phyloP scores from a whole-genome alignment of 2,888 invertebrate genomes.

The Halictus ligatus region DNA sequence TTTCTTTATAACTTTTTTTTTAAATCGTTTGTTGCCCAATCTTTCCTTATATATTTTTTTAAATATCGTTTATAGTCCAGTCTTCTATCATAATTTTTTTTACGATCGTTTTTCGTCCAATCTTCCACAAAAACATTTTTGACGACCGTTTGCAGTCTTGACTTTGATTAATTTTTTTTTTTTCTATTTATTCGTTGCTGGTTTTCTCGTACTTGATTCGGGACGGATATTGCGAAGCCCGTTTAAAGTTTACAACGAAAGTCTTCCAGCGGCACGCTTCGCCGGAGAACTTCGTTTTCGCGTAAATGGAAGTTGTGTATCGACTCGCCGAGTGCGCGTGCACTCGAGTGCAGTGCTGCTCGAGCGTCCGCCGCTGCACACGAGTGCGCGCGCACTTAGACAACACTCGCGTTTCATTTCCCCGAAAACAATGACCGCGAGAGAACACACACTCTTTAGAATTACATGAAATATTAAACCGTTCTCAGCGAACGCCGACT shows the following conservation, averaged over 20 bases:
- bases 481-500: neutral
- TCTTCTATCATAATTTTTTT: too few species aligned
- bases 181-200: neutral
- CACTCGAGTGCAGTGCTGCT: conserved; percentile 8
- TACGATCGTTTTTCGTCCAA: too few species aligned
- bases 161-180: neutral
- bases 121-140: too few species aligned
- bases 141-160: too few species aligned
- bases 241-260: neutral
- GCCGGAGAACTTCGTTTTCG: neutral
- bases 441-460: conserved; percentile 5
- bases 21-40: too few species aligned
- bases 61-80: too few species aligned
- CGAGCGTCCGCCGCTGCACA: neutral
- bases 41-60: too few species aligned
- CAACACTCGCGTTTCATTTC: conserved; percentile 1
- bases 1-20: too few species aligned
- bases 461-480: conserved; percentile 13
- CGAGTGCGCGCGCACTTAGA: conserved; percentile 1
- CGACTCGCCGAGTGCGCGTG: conserved; percentile 11
- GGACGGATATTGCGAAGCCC: too few species aligned
- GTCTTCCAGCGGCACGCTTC: neutral
- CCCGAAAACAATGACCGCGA: neutral
- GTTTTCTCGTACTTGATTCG: neutral
- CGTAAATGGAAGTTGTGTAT: conserved; percentile 11